Percentiles rank a stretch among this genome's conserved stretches.
phyloP scores from a whole-genome alignment of 2,113 vertebrate species.

The Leptosomus discolor region DNA sequence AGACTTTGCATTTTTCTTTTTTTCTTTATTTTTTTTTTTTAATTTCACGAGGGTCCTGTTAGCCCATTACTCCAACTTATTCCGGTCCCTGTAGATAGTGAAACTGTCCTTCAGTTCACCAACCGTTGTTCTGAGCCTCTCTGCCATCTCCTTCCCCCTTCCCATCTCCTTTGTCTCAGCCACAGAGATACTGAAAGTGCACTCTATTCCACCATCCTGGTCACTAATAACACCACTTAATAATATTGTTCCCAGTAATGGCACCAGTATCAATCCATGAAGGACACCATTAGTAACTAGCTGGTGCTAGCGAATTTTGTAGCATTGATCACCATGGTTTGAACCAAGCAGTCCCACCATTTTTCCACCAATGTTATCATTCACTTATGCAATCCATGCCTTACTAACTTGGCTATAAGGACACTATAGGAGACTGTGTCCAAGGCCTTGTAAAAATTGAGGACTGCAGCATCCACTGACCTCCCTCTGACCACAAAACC shows the following conservation, averaged over 20 bases:
- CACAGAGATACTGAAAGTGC: background rate
- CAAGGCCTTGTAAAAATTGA: background rate
- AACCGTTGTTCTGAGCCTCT: background rate
- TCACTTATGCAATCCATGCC: background rate
- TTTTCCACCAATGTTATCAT: background rate
- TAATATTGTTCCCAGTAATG: background rate
- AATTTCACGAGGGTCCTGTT: background rate
- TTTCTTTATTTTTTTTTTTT: too few relatives aligned
- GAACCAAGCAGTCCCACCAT: background rate
- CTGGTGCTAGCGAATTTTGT: background rate
- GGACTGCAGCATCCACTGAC: background rate
- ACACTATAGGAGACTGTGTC: background rate
- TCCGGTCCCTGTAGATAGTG: background rate
- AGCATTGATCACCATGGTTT: background rate
- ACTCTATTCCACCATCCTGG: background rate
- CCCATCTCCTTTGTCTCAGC: background rate
- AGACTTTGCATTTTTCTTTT: background rate
- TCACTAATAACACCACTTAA: background rate
- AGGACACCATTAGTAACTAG: background rate
- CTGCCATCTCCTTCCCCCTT: background rate
- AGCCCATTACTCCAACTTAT: background rate
- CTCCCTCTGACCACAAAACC: background rate
- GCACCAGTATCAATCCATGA: background rate
- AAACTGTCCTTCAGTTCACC: background rate
- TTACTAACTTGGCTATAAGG: background rate